Percentiles rank a stretch among this genome's conserved stretches.
Evolutionary conservation across 2,888 invertebrate species (phyloP).

Genomic region (Muscina levida): DNA sequence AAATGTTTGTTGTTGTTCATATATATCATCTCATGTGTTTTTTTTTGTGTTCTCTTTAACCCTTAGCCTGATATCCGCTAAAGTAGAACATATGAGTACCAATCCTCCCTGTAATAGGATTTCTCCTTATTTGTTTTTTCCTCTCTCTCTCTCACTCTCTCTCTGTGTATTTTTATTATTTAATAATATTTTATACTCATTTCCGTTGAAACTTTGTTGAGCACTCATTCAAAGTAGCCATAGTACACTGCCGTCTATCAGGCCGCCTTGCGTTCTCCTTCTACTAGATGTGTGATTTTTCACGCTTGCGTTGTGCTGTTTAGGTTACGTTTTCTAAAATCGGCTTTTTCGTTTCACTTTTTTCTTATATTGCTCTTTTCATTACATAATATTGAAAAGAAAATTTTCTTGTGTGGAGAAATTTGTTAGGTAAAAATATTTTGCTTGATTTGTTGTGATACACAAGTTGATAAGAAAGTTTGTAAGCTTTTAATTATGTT

Average conservation of each 20-base stretch:
- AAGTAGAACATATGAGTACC: not conserved
- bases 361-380: not conserved
- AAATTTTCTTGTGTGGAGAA: not conserved
- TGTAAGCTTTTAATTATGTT: too few relatives aligned
- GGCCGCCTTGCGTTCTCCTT: constrained; percentile 4
- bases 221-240: too few relatives aligned
- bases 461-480: too few relatives aligned
- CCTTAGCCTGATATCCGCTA: not conserved
- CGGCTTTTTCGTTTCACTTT: not conserved
- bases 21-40: not conserved
- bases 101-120: not conserved
- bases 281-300: constrained; percentile 54
- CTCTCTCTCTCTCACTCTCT: constrained; percentile 10
- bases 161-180: too few relatives aligned
- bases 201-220: too few relatives aligned
- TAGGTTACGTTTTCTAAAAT: constrained; percentile 10
- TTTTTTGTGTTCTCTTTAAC: not conserved
- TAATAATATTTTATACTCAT: too few relatives aligned
- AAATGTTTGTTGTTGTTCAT: not conserved
- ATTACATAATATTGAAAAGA: not conserved
- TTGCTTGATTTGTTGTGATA: too few relatives aligned
- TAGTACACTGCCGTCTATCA: constrained; percentile 1
- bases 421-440: not conserved
- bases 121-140: not conserved
- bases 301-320: constrained; percentile 57